Evolutionary conservation across 2,888 invertebrate species (phyloP), one percentile per base, ranked within the genome.

Genomic region (Agrochola lychnidis): DNA sequence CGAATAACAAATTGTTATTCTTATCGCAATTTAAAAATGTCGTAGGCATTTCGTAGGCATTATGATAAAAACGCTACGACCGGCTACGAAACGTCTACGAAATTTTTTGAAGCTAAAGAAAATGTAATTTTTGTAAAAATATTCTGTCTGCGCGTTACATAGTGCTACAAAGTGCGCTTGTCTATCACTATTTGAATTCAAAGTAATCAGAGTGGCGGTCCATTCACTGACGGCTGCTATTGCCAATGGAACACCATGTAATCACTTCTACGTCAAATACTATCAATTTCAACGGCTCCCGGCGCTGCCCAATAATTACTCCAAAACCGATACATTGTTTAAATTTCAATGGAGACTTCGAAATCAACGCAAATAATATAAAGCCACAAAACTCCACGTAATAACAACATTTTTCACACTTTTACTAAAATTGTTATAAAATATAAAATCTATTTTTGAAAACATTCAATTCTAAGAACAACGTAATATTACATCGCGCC

Each of bases 401-500:
- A 82, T 62, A 80, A 80, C 45, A 80, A 80, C 45, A 64, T 57
- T 78, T 79, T 87, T 86, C 81, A 85, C 88, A 85, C 86, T 84
- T 89, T 85, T 80, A 84, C 83, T 78, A 85, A 84, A 73, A 85
- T 87, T 81, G 73, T 73, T 76, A 80, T 76, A 79, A 70, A 82
- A 77, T 82, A 84, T 74, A 79, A 86, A 84, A 86, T 78, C 69
- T 59, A 91, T 92, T 93, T 91, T 90, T 83, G 84, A 92, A 94
- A 94, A 92, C 93, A 92, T 93, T 93, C 93, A 94, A 94, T 94
- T 92, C 93, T 88, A 90, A 89, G 90, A 91, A 91, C 90, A 93
- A 90, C 91, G 90, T 93, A 93, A 94, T 92, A 92, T 94, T 91
- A 94, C 92, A 94, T 94, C 93, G 94, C 95, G 93, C 94, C 94